Evolutionary conservation across 2,888 invertebrate species (phyloP).

Genomic region (Slavum lentiscoides): DNA sequence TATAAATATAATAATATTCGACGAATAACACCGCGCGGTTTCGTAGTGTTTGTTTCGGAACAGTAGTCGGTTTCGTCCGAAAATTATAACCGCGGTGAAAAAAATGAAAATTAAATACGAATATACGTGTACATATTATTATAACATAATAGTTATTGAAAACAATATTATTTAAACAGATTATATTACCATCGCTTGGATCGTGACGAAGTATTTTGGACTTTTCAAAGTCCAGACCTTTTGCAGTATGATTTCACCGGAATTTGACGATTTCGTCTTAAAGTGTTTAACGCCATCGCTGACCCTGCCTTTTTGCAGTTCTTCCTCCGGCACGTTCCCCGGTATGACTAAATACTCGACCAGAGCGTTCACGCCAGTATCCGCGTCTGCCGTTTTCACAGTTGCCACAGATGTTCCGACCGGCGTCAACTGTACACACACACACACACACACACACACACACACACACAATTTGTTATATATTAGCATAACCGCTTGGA

Average conservation of each 20-base stretch:
- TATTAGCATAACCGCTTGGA: neutral
- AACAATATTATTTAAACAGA: slow-evolving; percentile 60
- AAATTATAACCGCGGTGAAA: neutral
- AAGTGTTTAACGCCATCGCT: slow-evolving; percentile 60
- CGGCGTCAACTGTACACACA: slow-evolving; percentile 74
- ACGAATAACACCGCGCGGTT: neutral
- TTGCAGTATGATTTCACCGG: slow-evolving; percentile 83
- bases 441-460: too few species aligned
- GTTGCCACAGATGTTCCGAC: slow-evolving; percentile 84
- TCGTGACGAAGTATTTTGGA: slow-evolving; percentile 83
- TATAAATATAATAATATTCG: slow-evolving; percentile 23
- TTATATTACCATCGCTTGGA: slow-evolving; percentile 76
- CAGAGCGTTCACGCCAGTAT: slow-evolving; percentile 85
- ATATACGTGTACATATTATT: too few species aligned
- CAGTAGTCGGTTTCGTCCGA: neutral
- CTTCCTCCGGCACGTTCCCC: slow-evolving; percentile 71
- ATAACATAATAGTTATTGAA: too few species aligned
- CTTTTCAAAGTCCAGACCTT: slow-evolving; percentile 85
- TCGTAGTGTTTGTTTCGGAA: neutral
- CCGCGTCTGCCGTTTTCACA: slow-evolving; percentile 78
- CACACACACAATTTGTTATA: too few species aligned
- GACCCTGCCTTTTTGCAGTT: slow-evolving; percentile 63
- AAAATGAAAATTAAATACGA: neutral
- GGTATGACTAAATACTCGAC: slow-evolving; percentile 84
- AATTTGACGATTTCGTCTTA: slow-evolving; percentile 57